Evolutionary conservation across 2,113 vertebrate species (phyloP), one percentile per base, ranked within the genome.

Genomic region (Poecilia latipinna): DNA sequence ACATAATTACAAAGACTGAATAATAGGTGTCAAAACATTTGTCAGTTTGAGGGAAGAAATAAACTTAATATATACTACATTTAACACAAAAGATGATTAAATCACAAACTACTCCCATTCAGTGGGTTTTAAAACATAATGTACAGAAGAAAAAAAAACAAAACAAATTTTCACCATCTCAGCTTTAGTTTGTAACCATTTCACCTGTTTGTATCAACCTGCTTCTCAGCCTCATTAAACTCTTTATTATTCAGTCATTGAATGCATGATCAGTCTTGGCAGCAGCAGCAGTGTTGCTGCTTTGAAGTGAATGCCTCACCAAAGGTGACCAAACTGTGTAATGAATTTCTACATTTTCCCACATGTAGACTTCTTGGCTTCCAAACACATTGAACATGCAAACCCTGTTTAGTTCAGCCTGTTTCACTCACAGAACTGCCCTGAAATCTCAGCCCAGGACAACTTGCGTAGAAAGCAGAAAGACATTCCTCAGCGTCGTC

Each of bases 1-100:
- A 93, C 84, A 84, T 82, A 86, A 93, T 92, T 91, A 93, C 82
- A 86, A 88, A 83, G 75, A 90, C 83, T 90, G 89, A 90, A 87
- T 85, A 88, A 86, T 89, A 83, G 89, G 89, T 92, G 88, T 91
- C 83, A 83, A 86, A 88, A 80, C 42, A 72, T 78, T 82, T 79
- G 82, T 80, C 79, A 88, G 68, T 89, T 65, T 78, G 78, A 85
- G 72, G 80, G 84, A 84, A 85, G 75, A 88, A 86, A 89, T 85
- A 87, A n/a, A 57, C 51, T 57, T 57, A 57, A 82, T 88, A 85
- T 75, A 84, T 67, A n/a, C 31, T 81, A 75, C 68, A 76, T 70
- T 64, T 61, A 39, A 70, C 69, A 70, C 61, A 77, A 80, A 61
- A 68, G 19, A 61, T 66, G 19, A 81, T 79, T 81, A 70, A 82